A percentile compares a stretch with the other conserved stretches of the same genome.
phyloP scores from a whole-genome alignment of 1,140 invertebrate genomes.

The Cotesia typhae region DNA sequence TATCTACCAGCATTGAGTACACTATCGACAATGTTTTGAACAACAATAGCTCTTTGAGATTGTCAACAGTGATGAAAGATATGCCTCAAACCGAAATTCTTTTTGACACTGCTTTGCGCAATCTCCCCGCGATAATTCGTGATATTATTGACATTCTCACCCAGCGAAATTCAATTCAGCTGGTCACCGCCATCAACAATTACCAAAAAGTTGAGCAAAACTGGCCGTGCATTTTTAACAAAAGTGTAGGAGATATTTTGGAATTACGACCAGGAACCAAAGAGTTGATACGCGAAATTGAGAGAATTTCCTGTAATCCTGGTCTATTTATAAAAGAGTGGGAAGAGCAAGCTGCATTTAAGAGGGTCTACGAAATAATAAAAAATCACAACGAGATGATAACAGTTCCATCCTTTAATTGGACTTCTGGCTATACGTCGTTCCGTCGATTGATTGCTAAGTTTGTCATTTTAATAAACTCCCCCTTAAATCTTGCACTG shows the following conservation, averaged over 20 bases:
- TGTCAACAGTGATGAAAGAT: conserved; percentile 42
- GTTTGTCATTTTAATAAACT: conserved; percentile 46
- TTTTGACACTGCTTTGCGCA: conserved; percentile 44
- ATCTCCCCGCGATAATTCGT: conserved; percentile 49
- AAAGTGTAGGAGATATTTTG: conserved; percentile 50
- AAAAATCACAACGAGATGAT: conserved; percentile 35
- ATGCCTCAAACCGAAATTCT: conserved; percentile 54
- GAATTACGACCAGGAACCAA: conserved; percentile 53
- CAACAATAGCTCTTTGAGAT: conserved; percentile 41
- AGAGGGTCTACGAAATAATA: conserved; percentile 41
- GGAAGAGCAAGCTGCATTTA: conserved; percentile 50
- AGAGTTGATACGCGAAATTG: conserved; percentile 50
- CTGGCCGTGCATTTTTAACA: conserved; percentile 53
- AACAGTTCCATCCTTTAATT: conserved; percentile 49
- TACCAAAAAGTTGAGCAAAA: conserved; percentile 49
- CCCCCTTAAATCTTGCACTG: conserved; percentile 41
- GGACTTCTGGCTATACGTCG: conserved; percentile 54
- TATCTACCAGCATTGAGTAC: conserved; percentile 52
- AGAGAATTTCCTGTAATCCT: conserved; percentile 53
- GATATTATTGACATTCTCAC: conserved; percentile 53
- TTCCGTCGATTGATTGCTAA: conserved; percentile 51
- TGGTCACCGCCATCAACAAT: conserved; percentile 51
- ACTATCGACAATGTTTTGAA: conserved; percentile 50
- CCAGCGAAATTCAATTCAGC: conserved; percentile 47
- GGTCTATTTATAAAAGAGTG: conserved; percentile 53